Base-by-base conservation (phyloP, 2,113 vertebrate genomes). In the Fregata magnificens region DNA sequence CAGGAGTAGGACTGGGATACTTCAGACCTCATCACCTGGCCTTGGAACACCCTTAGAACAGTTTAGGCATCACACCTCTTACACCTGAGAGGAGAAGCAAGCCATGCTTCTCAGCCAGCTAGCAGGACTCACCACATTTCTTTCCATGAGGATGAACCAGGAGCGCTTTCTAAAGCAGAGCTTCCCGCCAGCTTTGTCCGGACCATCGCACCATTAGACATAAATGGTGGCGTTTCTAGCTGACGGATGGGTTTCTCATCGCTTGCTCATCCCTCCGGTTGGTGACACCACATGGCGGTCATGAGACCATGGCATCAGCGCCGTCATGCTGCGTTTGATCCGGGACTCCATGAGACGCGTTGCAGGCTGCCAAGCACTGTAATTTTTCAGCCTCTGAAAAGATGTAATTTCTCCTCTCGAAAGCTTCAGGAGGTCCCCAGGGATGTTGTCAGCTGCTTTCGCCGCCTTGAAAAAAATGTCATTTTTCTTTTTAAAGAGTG, bases 401-500 rank as follows among this genome's bases (percentile, higher is more conserved):
- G 90, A 81, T 84, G 91, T 34, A 66, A 94, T 91, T 96, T 94
- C 93, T 97, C 70, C 90, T 96, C 95, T 94, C 31, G 50, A 94
- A 96, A 94, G 96, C 90, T 82, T 29, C 11, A 17, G 94, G 88
- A 72, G 73, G 61, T 96, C 96, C 93, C 95, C 1, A 2, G 88
- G 86, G 95, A 95, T 32, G 78, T 86, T 56, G 88, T 91, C 95
- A 88, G 67, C 69, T 74, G 96, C 96, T 96, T 96, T 91, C 86
- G 80, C 59, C 2, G 72, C 83, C 91, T 95, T 17, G 87, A 59
- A 95, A 95, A 94, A 86, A 95, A 94, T 38, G 93, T 82, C 89
- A 65, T 95, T 95, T 97, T 94, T 97, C 93, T 94, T 94, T 94
- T 56, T 93, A 90, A 96, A 92, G 89, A 92, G 73, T 77, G 83